Percentiles rank a stretch among this genome's conserved stretches.
Evolutionary conservation across 1,140 invertebrate species (phyloP).

Genomic region (Elysia chlorotica): DNA sequence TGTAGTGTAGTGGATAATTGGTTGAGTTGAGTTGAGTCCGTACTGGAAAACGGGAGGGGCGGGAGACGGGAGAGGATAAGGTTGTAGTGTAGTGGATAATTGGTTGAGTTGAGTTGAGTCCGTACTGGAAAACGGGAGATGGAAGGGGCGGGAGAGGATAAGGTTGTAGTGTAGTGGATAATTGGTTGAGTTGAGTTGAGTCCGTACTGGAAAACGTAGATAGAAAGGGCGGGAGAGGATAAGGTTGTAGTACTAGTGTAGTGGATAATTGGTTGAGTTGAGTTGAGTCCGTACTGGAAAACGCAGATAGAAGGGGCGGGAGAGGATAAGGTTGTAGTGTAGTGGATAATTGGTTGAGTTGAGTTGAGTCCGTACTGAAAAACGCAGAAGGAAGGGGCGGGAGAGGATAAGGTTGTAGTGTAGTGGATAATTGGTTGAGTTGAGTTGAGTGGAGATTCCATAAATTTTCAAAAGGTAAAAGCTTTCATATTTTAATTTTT

Average conservation of each 20-base stretch:
- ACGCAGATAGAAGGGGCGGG: not conserved
- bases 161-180: no score
- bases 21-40: conserved; percentile 25
- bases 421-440: no score
- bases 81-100: no score
- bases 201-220: not conserved
- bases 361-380: not conserved
- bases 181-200: not conserved
- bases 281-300: not conserved
- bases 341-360: not conserved
- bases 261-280: no score
- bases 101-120: not conserved
- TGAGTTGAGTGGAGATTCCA: no score
- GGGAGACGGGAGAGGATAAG: not conserved
- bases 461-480: no score
- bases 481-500: no score
- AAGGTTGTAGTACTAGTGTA: no score
- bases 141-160: not conserved
- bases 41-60: conserved; percentile 19
- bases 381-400: no score
- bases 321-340: not conserved
- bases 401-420: no score
- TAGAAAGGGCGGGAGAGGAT: no score
- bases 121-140: not conserved
- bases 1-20: no score